A percentile compares a stretch with the other conserved stretches of the same genome.
Evolutionary conservation across 92 coral and sea anemone genomes (phyloP).

Genomic region (Parazoanthus swiftii): DNA sequence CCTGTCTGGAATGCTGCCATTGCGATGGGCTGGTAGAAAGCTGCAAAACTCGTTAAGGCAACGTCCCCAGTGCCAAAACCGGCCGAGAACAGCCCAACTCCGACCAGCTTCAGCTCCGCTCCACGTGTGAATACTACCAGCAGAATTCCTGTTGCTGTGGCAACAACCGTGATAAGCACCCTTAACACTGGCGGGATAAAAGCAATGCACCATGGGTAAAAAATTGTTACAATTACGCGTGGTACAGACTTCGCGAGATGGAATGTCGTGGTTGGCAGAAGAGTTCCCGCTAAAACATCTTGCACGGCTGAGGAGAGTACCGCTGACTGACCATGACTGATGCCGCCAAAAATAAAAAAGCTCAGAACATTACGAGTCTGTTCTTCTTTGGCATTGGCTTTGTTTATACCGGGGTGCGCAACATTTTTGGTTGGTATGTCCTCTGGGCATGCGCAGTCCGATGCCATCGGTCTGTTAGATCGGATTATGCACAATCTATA

Average conservation of each 20-base stretch:
- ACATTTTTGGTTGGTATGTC: neutral
- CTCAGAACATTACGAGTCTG: slow-evolving; percentile 24
- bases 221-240: slow-evolving; percentile 12
- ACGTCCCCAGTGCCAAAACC: slow-evolving; percentile 41
- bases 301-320: slow-evolving; percentile 36
- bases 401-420: neutral
- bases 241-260: slow-evolving; percentile 31
- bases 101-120: slow-evolving; percentile 13
- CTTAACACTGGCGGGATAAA: slow-evolving; percentile 28
- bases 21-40: slow-evolving; percentile 33
- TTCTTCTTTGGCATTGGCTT: neutral
- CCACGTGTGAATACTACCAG: slow-evolving; percentile 3
- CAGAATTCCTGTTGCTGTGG: slow-evolving; percentile 35
- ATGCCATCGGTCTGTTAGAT: neutral
- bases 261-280: slow-evolving; percentile 29
- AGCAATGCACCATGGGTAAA: slow-evolving; percentile 18
- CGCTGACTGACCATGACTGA: slow-evolving; percentile 47
- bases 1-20: slow-evolving; percentile 37
- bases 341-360: slow-evolving; percentile 28
- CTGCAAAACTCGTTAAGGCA: slow-evolving; percentile 17
- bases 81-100: slow-evolving; percentile 29
- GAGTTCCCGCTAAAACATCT: slow-evolving; percentile 19
- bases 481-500: neutral
- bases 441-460: neutral
- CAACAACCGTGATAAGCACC: slow-evolving; percentile 22